A percentile compares a stretch with the other conserved stretches of the same genome.
phyloP scores from a whole-genome alignment of 2,888 invertebrate genomes.

The Tyria jacobaeae region DNA sequence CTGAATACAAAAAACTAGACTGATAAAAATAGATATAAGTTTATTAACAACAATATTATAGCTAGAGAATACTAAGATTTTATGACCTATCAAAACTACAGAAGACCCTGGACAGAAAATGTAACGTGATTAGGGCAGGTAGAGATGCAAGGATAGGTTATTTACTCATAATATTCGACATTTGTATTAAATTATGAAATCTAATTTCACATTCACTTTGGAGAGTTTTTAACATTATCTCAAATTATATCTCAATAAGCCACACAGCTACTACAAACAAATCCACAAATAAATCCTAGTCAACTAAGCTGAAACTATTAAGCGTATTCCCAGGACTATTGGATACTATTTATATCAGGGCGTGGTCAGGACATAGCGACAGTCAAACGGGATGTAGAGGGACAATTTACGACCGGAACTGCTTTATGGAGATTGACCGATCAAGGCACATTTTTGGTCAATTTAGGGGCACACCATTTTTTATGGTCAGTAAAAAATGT shows the following conservation, averaged over 20 bases:
- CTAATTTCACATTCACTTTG: not conserved
- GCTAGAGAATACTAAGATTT: too few species aligned
- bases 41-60: too few species aligned
- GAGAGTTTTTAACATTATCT: not conserved
- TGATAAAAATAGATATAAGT: conserved; percentile 10
- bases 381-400: conserved; percentile 73
- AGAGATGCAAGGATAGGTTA: too few species aligned
- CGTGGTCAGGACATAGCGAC: conserved; percentile 69
- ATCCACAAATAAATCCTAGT: conserved; percentile 22
- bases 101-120: too few species aligned
- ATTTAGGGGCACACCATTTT: conserved; percentile 38
- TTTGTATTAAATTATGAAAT: too few species aligned
- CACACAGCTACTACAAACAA: conserved; percentile 10
- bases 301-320: conserved; percentile 35
- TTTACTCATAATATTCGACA: too few species aligned
- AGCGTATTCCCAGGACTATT: conserved; percentile 53
- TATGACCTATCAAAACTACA: too few species aligned
- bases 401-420: conserved; percentile 82
- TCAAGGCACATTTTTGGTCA: conserved; percentile 55
- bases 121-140: too few species aligned
- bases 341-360: conserved; percentile 61
- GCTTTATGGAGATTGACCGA: conserved; percentile 76
- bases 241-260: not conserved
- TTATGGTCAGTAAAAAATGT: conserved; percentile 33
- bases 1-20: conserved; percentile 18